phyloP scores from a whole-genome alignment of 2,888 invertebrate genomes.

The Eueremaeus valkanovi region DNA sequence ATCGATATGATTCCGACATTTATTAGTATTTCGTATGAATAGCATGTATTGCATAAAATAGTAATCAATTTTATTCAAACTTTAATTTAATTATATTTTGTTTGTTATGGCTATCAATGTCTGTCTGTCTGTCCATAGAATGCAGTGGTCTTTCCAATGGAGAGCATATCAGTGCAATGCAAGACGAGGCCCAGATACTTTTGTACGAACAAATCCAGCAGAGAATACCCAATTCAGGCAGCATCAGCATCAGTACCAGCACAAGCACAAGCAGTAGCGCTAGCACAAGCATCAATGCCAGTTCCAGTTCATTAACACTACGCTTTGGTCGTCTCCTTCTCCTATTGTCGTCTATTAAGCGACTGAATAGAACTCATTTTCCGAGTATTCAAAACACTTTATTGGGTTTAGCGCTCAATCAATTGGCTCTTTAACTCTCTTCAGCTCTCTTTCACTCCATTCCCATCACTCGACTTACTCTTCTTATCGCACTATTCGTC shows the following conservation, averaged over 20 bases:
- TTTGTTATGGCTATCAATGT: too few relatives aligned
- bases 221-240: slow-evolving; percentile 54
- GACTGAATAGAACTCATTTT: slow-evolving; percentile 42
- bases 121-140: slow-evolving; percentile 56
- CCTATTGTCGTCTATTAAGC: slow-evolving; percentile 63
- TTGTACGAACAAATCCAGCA: slow-evolving; percentile 60
- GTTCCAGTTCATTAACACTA: slow-evolving; percentile 48
- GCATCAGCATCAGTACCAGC: slow-evolving; percentile 34
- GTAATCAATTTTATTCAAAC: background rate
- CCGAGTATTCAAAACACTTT: slow-evolving; percentile 38
- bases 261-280: background rate
- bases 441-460: background rate
- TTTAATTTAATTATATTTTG: background rate
- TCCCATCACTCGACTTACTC: background rate
- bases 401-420: slow-evolving; percentile 32
- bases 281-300: slow-evolving; percentile 39
- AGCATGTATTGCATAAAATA: background rate
- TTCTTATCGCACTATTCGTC: background rate
- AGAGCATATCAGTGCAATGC: slow-evolving; percentile 60
- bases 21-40: background rate
- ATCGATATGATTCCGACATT: too few relatives aligned
- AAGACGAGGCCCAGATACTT: slow-evolving; percentile 74
- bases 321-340: slow-evolving; percentile 71
- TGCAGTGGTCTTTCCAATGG: slow-evolving; percentile 62
- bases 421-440: slow-evolving; percentile 5